phyloP scores from a whole-genome alignment of 2,113 vertebrate genomes.

The Meleagris gallopavo region DNA sequence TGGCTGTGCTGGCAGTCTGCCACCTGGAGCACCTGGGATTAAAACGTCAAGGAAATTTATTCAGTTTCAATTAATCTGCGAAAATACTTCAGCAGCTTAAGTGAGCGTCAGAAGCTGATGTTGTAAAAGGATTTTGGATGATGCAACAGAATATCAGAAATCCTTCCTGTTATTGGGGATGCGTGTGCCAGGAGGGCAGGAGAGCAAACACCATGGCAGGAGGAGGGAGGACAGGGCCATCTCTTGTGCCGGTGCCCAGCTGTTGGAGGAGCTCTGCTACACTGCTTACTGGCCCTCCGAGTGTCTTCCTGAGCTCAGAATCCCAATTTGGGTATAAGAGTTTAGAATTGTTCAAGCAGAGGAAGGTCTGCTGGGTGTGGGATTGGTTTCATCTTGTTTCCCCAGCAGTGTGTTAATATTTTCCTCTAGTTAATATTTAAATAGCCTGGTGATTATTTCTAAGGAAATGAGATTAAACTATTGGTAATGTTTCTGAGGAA shows the following conservation, averaged over 20 bases:
- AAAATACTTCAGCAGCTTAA: conserved; percentile 27
- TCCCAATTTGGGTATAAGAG: neutral
- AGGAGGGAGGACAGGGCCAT: neutral
- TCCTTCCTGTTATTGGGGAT: neutral
- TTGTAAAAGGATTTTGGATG: conserved; percentile 12
- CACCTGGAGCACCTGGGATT: neutral
- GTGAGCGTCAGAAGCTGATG: conserved; percentile 15
- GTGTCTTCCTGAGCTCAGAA: neutral
- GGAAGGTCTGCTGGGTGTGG: neutral
- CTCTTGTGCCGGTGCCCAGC: neutral
- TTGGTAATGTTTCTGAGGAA: neutral
- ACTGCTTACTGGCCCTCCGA: neutral
- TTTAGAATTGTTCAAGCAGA: neutral
- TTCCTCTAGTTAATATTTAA: conserved; percentile 19
- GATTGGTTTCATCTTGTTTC: neutral
- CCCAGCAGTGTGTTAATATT: neutral
- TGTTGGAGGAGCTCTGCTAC: neutral
- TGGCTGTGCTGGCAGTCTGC: neutral
- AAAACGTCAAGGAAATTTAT: conserved; percentile 38
- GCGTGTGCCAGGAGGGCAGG: neutral
- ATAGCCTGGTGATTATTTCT: neutral
- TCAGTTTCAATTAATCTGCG: conserved; percentile 7
- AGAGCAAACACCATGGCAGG: neutral
- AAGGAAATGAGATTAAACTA: neutral
- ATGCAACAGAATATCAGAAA: neutral